Base-by-base conservation (phyloP, 2,113 vertebrate species). In the Muntiacus reevesi region DNA sequence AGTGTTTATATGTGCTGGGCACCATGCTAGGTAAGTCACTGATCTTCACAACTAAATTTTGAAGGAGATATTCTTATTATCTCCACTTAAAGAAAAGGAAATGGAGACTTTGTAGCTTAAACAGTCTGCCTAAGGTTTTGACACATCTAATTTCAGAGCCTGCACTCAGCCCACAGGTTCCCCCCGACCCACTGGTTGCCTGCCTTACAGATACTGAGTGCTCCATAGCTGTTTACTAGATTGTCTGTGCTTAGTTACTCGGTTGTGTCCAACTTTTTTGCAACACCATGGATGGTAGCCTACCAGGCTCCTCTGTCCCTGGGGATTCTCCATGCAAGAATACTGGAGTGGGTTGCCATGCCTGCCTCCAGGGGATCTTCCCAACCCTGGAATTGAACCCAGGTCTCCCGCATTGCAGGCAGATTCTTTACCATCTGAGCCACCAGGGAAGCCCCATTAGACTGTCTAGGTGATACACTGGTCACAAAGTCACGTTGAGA, bases 81-180 rank as follows among this genome's bases (percentile, higher is more conserved):
- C 10, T 89, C 6, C 52, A 40, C 19, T 94, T 52, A 74, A 81
- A 93, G 5, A 78, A 27, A 50, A 71, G 60, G 5, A 92, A 64
- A 27, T 0, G 5, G n/a, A 83, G 16, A 30, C 60, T 96, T 10
- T 62, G 13, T 52, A 89, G 83, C 43, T 30, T 7, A 90, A 74
- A 60, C 36, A 15, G 54, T 40, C 67, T 91, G 30, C 67, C 62
- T 67, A 36, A 55, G 15, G 47, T 93, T 91, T 93, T 83, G 83
- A 83, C 23, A 60, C 33, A n/a, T 23, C 54, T 91, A 43, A 82
- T 91, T 78, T 87, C 89, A 86, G 67, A 95, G 30, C 17, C 57
- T 92, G 25, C 0, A 59, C 28, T 43, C 60, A 45, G 12, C 25
- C 43, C 57, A 60, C 13, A 7, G 27, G 17, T 6, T 27, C 55